Conservation (phyloP, 2,888 invertebrate genomes). For the Peribatodes rhomboidaria region DNA sequence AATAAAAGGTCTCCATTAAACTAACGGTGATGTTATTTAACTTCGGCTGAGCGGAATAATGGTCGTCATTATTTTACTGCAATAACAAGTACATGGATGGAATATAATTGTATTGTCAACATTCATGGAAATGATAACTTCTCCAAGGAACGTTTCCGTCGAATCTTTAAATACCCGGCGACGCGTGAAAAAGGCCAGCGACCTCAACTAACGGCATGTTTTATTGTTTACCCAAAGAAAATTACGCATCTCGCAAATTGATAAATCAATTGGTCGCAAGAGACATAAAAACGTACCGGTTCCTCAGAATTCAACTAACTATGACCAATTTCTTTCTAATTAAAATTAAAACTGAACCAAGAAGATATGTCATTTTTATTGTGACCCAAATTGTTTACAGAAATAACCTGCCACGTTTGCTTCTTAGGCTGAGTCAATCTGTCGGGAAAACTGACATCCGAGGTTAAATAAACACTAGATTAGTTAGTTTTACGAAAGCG, state of each 20-base stretch:
- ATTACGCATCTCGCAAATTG: conserved; percentile 18
- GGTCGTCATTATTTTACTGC: conserved; percentile 13
- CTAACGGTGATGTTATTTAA: conserved; percentile 28
- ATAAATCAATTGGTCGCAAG: conserved; percentile 11
- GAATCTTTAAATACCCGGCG: conserved; percentile 16
- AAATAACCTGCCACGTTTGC: conserved; percentile 26
- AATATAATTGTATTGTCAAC: conserved; percentile 6
- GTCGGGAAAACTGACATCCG: conserved; percentile 7
- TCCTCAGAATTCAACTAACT: neutral
- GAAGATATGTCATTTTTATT: conserved; percentile 6
- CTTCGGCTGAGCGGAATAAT: conserved; percentile 28
- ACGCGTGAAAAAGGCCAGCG: conserved; percentile 22
- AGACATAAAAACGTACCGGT: neutral
- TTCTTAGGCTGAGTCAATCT: conserved; percentile 20
- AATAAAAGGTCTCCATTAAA: neutral
- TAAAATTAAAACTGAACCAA: conserved; percentile 3
- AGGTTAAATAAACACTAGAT: conserved; percentile 12
- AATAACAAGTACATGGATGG: conserved; percentile 10
- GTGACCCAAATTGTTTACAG: conserved; percentile 20
- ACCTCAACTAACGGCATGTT: conserved; percentile 14
- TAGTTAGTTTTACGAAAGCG: neutral
- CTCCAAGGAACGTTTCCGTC: conserved; percentile 8
- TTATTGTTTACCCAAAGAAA: conserved; percentile 14
- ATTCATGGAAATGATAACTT: conserved; percentile 9
- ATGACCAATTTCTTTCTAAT: conserved; percentile 2